Conservation (phyloP, 2,113 vertebrate genomes). For the Polypterus senegalus region DNA sequence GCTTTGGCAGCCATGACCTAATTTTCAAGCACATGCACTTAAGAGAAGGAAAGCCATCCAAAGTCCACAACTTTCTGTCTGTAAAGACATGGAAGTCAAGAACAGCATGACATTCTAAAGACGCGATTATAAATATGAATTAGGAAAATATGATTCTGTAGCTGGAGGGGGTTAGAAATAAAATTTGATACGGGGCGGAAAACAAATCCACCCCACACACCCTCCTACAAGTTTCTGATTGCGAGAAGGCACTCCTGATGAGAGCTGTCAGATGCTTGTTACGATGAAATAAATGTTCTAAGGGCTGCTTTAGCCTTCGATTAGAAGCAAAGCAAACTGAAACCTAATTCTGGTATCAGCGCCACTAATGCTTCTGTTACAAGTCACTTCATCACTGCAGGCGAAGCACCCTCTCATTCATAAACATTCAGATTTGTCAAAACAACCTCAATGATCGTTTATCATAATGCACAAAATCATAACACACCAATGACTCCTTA, state of each 20-base stretch:
- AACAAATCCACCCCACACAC: constrained; percentile 33
- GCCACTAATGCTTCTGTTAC: constrained; percentile 56
- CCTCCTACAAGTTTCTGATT: constrained; percentile 25
- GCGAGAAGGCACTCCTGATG: constrained; percentile 38
- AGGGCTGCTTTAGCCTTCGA: constrained; percentile 36
- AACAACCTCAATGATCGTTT: constrained; percentile 58
- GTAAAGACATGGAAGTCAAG: constrained; percentile 4
- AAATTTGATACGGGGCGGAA: constrained; percentile 31
- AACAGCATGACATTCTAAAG: constrained; percentile 28
- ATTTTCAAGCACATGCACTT: constrained; percentile 30
- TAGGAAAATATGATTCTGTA: constrained; percentile 31
- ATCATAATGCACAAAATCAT: constrained; percentile 43
- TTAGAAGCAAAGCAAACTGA: constrained; percentile 48
- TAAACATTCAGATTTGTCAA: constrained; percentile 58
- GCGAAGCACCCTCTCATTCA: constrained; percentile 41
- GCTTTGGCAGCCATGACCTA: constrained; percentile 42
- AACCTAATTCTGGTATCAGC: constrained; percentile 48
- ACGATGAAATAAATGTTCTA: constrained; percentile 50
- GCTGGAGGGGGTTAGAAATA: constrained; percentile 17
- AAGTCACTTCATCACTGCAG: constrained; percentile 40
- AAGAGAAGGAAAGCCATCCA: constrained; percentile 1
- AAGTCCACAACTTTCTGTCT: neutral
- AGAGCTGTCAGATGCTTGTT: constrained; percentile 56
- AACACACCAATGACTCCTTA: constrained; percentile 33
- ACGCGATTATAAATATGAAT: constrained; percentile 25